Evolutionary conservation across 2,113 vertebrate species (phyloP).

Genomic region (Hemichromis elongatus): DNA sequence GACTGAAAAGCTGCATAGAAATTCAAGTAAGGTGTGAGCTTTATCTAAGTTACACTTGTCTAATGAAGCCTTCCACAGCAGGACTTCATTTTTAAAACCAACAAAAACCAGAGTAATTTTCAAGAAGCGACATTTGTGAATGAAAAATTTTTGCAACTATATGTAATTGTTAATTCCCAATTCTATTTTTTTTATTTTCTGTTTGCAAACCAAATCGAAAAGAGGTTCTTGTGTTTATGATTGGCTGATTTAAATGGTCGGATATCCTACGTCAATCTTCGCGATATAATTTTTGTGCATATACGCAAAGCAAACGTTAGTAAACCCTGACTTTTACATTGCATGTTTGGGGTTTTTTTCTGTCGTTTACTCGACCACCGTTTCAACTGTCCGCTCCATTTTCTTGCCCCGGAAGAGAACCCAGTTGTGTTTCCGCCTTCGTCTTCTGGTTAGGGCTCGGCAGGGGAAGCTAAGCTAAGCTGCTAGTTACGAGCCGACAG

Average conservation of each 20-base stretch:
- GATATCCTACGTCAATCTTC: background rate
- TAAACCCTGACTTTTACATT: background rate
- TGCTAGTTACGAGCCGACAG: background rate
- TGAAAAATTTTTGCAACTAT: too few species aligned
- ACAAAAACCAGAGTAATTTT: too few species aligned
- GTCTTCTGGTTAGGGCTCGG: background rate
- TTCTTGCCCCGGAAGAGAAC: constrained; percentile 10
- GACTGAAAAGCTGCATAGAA: too few species aligned
- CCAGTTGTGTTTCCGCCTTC: background rate
- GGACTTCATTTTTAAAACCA: too few species aligned
- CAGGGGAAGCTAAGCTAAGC: background rate
- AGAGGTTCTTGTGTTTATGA: background rate
- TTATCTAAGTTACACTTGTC: too few species aligned
- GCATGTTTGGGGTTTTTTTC: accelerated
- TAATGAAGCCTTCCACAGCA: too few species aligned
- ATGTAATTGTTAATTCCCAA: too few species aligned
- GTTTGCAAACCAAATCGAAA: too few species aligned
- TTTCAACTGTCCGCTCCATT: background rate
- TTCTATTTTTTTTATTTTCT: too few species aligned
- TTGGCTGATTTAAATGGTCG: background rate
- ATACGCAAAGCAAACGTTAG: background rate
- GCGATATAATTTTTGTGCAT: background rate
- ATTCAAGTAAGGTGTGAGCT: too few species aligned
- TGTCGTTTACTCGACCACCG: background rate
- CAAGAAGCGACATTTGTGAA: too few species aligned